Evolutionary conservation across 2,888 invertebrate species (phyloP), one percentile per base, ranked within the genome.

Genomic region (Creontiades dilutus): DNA sequence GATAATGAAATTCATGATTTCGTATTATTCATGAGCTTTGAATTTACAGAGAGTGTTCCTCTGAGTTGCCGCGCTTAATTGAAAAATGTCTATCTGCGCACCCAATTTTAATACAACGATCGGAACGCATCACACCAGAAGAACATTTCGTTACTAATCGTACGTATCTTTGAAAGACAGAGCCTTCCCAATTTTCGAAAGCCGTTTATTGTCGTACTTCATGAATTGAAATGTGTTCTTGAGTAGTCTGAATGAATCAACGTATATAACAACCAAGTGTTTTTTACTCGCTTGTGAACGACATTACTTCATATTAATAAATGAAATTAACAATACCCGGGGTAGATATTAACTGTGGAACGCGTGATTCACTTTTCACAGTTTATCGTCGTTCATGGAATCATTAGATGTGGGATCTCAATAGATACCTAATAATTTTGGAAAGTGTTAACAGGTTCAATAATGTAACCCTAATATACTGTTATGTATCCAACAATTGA

Each of bases 21-120:
- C 19, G 81, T 81, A 81, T 81, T 81, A 81, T 81, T 81, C 81
- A 81, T 81, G 81, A 81, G 81, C 48, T 46, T 81, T 80, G 11
- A 80, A n/a, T 27, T 16, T 47, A n/a, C 81, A 46, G 13, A n/a
- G n/a, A 16, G 81, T 0, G 48, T 46, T 13, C 14, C 19, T 47
- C 37, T 16, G 46, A 81, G 47, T 16, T 28, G 46, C 81, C 46
- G 81, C 47, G 19, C 28, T 52, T 82, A 47, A 82, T 19, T 82
- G 81, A 48, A 82, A 82, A 82, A 19, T 52, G 82, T 52, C 19
- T 14, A 14, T 52, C 47, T 9, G 27, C 52, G n/a, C 48, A 19
- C 27, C 52, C 52, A 48, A 82, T 82, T 82, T 48, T 52, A 48
- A 82, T 52, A 82, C 48, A 82, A 19, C 48, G 23, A 55, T 13